phyloP scores from a whole-genome alignment of 2,888 invertebrate species.

The Crocallis elinguaria region DNA sequence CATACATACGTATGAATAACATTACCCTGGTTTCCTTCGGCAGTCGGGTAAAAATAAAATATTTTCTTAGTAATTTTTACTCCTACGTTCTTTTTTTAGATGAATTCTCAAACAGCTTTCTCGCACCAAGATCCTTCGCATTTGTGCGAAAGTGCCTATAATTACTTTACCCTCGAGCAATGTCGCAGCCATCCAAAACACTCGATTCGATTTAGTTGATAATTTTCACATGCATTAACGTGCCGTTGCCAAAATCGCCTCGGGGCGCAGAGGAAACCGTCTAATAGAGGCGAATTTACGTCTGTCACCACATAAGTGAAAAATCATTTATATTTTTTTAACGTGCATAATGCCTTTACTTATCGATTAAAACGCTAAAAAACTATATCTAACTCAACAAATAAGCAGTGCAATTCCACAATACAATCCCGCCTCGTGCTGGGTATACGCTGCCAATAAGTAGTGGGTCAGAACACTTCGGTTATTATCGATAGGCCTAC shows the following conservation, averaged over 20 bases:
- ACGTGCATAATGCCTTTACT: too few species aligned
- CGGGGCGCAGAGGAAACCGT: constrained; percentile 27
- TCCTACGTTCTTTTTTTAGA: not conserved
- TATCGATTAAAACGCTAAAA: too few species aligned
- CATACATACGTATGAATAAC: too few species aligned
- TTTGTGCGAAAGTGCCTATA: constrained; percentile 21
- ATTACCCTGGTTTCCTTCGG: too few species aligned
- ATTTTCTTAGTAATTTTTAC: not conserved
- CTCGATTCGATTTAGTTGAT: constrained; percentile 35
- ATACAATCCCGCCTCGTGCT: too few species aligned
- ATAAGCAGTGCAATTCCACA: too few species aligned
- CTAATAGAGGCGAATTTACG: not conserved
- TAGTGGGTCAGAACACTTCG: too few species aligned
- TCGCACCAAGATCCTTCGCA: constrained; percentile 5
- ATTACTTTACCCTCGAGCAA: constrained; percentile 34
- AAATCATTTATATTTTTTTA: not conserved
- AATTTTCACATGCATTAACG: constrained; percentile 50
- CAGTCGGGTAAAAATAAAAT: too few species aligned
- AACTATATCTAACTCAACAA: too few species aligned
- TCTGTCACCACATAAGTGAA: not conserved
- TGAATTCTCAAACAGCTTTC: not conserved
- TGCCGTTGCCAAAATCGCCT: constrained; percentile 43
- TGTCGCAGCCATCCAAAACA: constrained; percentile 50
- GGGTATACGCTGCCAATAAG: too few species aligned
- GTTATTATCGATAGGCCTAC: too few species aligned